Conservation (phyloP, 2,113 vertebrate genomes). For the Oncorhynchus nerka region DNA sequence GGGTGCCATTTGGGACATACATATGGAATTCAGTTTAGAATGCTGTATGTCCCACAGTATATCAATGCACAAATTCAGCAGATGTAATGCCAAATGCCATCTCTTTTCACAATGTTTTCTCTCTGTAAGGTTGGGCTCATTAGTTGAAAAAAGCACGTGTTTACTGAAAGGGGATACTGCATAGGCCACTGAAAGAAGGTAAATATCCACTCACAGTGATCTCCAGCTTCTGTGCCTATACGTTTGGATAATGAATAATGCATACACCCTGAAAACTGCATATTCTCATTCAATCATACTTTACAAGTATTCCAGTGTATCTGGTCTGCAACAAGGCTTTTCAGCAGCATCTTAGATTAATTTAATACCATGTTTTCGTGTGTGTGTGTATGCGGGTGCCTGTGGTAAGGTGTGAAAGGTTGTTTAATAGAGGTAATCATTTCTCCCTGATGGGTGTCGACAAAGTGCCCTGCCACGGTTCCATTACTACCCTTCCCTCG, state of each 20-base stretch:
- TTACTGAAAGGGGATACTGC: no score
- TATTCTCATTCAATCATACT: no score
- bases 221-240: no score
- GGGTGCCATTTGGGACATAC: background rate
- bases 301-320: no score
- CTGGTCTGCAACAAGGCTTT: no score
- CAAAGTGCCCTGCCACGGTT: conserved; percentile 23
- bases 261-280: no score
- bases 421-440: conserved; percentile 36
- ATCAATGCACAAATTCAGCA: background rate
- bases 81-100: background rate
- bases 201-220: no score
- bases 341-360: background rate
- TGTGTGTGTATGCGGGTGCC: background rate
- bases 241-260: no score
- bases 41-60: background rate
- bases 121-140: no score
- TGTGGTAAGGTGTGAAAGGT: background rate
- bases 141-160: no score
- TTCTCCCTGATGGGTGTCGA: conserved; percentile 43
- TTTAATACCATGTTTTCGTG: background rate
- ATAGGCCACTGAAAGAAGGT: no score
- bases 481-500: conserved; percentile 22
- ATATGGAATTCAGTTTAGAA: background rate
- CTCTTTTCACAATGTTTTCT: background rate